Evolutionary conservation across 2,888 invertebrate genomes (phyloP).

Genomic region (Strigamia transsilvanica): DNA sequence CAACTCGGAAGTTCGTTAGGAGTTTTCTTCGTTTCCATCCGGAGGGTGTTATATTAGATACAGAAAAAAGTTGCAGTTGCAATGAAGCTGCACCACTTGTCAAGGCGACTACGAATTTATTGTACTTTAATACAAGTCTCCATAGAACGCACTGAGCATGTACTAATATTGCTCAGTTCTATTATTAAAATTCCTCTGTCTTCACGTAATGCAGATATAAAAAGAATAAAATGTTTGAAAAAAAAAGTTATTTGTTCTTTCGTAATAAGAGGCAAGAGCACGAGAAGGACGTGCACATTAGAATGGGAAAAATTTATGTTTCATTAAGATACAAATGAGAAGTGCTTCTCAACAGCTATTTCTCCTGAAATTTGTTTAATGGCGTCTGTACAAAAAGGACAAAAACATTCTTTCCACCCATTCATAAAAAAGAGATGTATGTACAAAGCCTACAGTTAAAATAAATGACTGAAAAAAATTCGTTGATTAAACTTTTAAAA

Average conservation of each 20-base stretch:
- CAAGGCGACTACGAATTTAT: constrained; percentile 10
- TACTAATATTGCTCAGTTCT: constrained; percentile 35
- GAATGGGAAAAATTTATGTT: constrained; percentile 31
- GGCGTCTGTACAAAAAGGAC: not conserved
- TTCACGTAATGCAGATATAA: constrained; percentile 35
- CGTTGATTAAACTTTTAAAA: not conserved
- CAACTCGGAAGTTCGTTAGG: constrained; percentile 31
- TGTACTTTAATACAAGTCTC: constrained; percentile 31
- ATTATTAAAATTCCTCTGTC: constrained; percentile 35
- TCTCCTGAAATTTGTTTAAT: constrained; percentile 12
- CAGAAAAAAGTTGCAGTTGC: constrained; percentile 26
- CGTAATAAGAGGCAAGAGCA: constrained; percentile 11
- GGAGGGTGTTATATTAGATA: constrained; percentile 31
- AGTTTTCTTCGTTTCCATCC: constrained; percentile 38
- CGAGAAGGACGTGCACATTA: constrained; percentile 26
- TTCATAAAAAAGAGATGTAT: not conserved
- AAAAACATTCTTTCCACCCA: constrained; percentile 10
- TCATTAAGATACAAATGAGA: constrained; percentile 38
- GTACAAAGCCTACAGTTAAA: not conserved
- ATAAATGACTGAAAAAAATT: not conserved
- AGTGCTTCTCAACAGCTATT: constrained; percentile 30
- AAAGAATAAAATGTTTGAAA: constrained; percentile 17
- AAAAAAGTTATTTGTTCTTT: constrained; percentile 21
- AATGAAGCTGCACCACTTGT: constrained; percentile 31
- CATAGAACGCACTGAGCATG: constrained; percentile 30